phyloP scores from a whole-genome alignment of 2,888 invertebrate genomes.

The Athalia rosae region DNA sequence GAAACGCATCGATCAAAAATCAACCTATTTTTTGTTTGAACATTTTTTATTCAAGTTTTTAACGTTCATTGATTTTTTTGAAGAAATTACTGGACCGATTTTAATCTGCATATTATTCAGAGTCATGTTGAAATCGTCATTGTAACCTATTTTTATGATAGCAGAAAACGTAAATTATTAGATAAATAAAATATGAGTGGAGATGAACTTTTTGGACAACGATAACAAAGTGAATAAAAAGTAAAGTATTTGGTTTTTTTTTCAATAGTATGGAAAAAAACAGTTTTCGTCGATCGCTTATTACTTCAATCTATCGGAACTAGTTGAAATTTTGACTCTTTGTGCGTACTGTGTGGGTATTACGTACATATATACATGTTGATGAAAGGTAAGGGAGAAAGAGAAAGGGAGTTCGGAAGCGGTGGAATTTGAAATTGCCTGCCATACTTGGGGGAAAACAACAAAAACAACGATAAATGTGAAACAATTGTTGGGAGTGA shows the following conservation, averaged over 20 bases:
- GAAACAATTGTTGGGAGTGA: too few relatives aligned
- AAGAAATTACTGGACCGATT: neutral
- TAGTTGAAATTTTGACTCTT: neutral
- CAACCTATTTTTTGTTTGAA: too few relatives aligned
- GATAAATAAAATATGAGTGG: too few relatives aligned
- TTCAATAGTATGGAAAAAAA: too few relatives aligned
- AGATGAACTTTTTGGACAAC: too few relatives aligned
- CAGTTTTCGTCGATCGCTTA: too few relatives aligned
- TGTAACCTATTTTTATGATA: too few relatives aligned
- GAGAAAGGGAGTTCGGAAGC: neutral
- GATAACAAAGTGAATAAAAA: neutral
- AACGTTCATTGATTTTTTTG: neutral
- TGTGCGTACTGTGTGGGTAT: neutral
- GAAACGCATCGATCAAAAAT: conserved; percentile 20
- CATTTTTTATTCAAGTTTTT: too few relatives aligned
- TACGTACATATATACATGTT: too few relatives aligned
- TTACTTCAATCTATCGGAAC: conserved; percentile 17
- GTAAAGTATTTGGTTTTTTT: neutral
- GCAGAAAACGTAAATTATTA: too few relatives aligned
- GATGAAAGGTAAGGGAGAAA: neutral
- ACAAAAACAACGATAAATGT: conserved; percentile 1
- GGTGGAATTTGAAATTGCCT: conserved; percentile 29
- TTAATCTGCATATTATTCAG: too few relatives aligned
- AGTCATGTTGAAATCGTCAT: too few relatives aligned
- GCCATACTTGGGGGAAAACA: neutral